Evolutionary conservation across 1,140 invertebrate genomes (phyloP).

Genomic region (Caligus rogercresseyi): DNA sequence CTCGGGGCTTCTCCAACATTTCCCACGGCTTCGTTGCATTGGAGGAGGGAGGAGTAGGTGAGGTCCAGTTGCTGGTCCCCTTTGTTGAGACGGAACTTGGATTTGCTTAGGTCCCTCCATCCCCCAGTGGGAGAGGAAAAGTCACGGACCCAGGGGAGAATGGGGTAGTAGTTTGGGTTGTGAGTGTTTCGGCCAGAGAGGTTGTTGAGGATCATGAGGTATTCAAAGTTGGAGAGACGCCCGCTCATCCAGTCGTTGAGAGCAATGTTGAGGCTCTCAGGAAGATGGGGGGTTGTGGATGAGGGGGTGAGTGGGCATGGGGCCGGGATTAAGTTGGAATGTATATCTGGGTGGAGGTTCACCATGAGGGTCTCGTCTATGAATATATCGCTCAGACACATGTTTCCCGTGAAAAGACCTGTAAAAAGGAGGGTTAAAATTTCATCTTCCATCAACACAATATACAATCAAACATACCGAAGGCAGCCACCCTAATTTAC

Average conservation of each 20-base stretch:
- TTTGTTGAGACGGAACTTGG: conserved; percentile 89
- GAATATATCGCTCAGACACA: background rate
- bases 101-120: conserved; percentile 79
- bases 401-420: background rate
- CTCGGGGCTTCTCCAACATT: background rate
- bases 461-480: no score
- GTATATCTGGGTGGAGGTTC: background rate
- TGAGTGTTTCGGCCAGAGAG: conserved; percentile 53
- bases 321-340: background rate
- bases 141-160: conserved; percentile 93
- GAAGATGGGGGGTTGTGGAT: background rate
- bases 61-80: conserved; percentile 86
- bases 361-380: background rate
- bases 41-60: conserved; percentile 45
- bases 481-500: no score
- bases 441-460: no score
- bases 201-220: conserved; percentile 70
- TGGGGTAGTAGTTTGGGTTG: conserved; percentile 80
- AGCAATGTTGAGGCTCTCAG: background rate
- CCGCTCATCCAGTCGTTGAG: conserved; percentile 53
- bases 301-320: background rate
- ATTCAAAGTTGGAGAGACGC: conserved; percentile 72
- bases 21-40: background rate
- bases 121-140: conserved; percentile 57
- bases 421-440: no score